Evolutionary conservation across 2,797 vertebrate genomes (phyloP).

Genomic region (Galagoides demidoff): DNA sequence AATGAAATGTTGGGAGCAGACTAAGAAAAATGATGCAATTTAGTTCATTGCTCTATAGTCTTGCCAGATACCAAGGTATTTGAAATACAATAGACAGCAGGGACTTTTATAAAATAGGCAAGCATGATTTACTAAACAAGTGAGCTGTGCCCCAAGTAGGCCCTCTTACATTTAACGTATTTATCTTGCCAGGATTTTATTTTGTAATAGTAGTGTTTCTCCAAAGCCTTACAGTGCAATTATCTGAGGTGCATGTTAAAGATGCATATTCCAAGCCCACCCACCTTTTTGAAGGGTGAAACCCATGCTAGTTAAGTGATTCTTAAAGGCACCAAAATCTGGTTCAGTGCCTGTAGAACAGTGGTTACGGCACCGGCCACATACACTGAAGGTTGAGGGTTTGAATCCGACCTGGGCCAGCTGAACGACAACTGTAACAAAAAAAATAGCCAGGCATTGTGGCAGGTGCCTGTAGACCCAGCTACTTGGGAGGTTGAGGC

Average conservation of each 20-base stretch:
- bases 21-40: constrained; percentile 25
- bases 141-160: background rate
- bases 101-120: background rate
- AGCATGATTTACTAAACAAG: constrained; percentile 1
- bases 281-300: background rate
- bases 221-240: background rate
- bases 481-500: no score
- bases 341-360: no score
- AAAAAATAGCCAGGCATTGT: no score
- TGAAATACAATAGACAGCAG: background rate
- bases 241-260: background rate
- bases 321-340: no score
- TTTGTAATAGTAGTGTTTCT: background rate
- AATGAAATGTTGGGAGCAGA: constrained; percentile 49
- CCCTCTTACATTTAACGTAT: background rate
- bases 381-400: no score
- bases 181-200: background rate
- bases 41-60: background rate
- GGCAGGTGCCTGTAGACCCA: no score
- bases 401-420: no score
- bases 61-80: background rate
- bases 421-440: no score
- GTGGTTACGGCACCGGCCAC: no score
- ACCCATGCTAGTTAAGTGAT: background rate
- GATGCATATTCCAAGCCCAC: background rate